Evolutionary conservation across 2,888 invertebrate genomes (phyloP).

Genomic region (Nymphalis urticae): DNA sequence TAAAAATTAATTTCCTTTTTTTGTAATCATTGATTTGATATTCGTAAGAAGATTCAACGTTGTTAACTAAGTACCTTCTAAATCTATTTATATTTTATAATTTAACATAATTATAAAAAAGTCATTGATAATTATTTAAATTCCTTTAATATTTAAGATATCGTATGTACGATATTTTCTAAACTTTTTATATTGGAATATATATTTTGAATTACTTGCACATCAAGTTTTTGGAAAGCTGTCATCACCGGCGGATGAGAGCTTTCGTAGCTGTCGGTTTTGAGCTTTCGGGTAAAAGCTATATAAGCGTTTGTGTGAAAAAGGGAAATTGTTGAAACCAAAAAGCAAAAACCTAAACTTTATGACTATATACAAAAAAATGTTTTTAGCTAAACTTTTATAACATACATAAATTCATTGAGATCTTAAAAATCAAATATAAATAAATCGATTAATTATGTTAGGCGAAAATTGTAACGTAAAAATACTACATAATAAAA

Average conservation of each 20-base stretch:
- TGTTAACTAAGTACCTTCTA: no score
- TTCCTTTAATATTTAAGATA: background rate
- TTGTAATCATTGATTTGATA: no score
- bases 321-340: slow-evolving; percentile 20
- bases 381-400: background rate
- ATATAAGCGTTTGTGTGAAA: slow-evolving; percentile 19
- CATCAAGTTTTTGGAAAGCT: slow-evolving; percentile 22
- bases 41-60: no score
- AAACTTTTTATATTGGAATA: slow-evolving; percentile 2
- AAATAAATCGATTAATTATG: no score
- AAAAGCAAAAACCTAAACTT: background rate
- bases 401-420: no score
- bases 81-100: background rate
- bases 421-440: no score
- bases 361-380: background rate
- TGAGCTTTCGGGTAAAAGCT: slow-evolving; percentile 24
- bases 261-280: slow-evolving; percentile 22
- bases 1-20: no score
- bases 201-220: slow-evolving; percentile 16
- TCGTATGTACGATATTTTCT: background rate
- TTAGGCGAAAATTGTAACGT: no score
- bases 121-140: background rate
- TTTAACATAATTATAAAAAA: background rate
- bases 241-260: slow-evolving; percentile 26
- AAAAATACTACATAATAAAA: no score